phyloP scores from a whole-genome alignment of 1,140 invertebrate species.

The Hydropsyche tenuis region DNA sequence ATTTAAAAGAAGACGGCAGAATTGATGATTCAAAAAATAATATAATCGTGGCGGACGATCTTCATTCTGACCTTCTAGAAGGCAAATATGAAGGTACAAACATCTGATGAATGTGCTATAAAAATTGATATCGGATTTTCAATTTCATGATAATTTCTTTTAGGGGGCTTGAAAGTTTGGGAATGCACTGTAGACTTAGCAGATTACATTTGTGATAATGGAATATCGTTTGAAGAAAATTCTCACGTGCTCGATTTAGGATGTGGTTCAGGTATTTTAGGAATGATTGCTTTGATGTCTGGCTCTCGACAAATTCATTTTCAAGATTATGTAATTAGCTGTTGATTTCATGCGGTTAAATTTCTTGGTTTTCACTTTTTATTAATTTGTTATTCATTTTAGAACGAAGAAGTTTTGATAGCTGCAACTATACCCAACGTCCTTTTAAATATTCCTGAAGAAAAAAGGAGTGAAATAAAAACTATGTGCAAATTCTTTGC shows the following conservation, averaged over 20 bases:
- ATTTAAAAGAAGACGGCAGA: constrained; percentile 55
- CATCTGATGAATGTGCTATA: neutral
- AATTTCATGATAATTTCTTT: constrained; percentile 16
- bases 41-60: constrained; percentile 67
- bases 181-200: constrained; percentile 83
- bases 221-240: constrained; percentile 57
- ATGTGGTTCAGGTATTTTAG: constrained; percentile 84
- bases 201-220: constrained; percentile 65
- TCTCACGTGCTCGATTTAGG: constrained; percentile 80
- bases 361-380: neutral
- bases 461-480: constrained; percentile 58
- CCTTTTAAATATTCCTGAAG: constrained; percentile 68
- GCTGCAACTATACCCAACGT: constrained; percentile 81
- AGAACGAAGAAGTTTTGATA: constrained; percentile 81
- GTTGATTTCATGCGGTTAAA: constrained; percentile 13
- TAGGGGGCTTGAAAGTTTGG: constrained; percentile 89
- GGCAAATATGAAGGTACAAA: constrained; percentile 75
- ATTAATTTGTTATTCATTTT: constrained; percentile 53
- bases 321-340: constrained; percentile 85
- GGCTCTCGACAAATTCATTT: constrained; percentile 75
- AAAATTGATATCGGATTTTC: neutral
- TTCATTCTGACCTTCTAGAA: constrained; percentile 74
- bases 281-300: constrained; percentile 72
- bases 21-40: constrained; percentile 51
- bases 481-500: constrained; percentile 73